Evolutionary conservation across 2,113 vertebrate genomes (phyloP).

Genomic region (Argyrosomus japonicus): DNA sequence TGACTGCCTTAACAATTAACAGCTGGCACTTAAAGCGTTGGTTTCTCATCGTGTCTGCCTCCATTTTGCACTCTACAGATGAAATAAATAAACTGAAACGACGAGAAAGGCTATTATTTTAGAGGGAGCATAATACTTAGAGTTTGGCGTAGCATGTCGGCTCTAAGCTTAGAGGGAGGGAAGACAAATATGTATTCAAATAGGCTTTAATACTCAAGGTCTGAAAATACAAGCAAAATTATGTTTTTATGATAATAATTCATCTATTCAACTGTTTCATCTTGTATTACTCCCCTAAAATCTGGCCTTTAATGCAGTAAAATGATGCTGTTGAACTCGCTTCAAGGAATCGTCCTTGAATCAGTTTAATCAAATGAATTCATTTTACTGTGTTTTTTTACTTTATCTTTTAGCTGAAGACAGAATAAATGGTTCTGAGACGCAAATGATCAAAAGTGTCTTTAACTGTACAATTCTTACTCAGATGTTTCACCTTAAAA

Average conservation of each 20-base stretch:
- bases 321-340: background rate
- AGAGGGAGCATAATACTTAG: constrained; percentile 2
- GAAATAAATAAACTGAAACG: constrained; percentile 38
- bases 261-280: background rate
- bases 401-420: background rate
- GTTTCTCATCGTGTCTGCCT: constrained; percentile 6
- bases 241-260: background rate
- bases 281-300: background rate
- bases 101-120: constrained; percentile 21
- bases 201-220: constrained; percentile 20
- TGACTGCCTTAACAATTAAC: constrained; percentile 52
- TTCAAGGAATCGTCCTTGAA: constrained; percentile 14
- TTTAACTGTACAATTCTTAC: background rate
- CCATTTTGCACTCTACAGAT: constrained; percentile 28
- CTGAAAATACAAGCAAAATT: background rate
- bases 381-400: background rate
- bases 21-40: constrained; percentile 32
- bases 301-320: background rate
- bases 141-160: background rate
- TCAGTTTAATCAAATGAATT: constrained; percentile 4
- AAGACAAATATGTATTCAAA: constrained; percentile 23
- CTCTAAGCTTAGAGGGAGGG: constrained; percentile 17
- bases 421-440: background rate
- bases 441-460: background rate
- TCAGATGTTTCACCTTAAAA: background rate